Base-by-base conservation (phyloP, 92 coral and sea anemone species). In the Pocillopora grandis region DNA sequence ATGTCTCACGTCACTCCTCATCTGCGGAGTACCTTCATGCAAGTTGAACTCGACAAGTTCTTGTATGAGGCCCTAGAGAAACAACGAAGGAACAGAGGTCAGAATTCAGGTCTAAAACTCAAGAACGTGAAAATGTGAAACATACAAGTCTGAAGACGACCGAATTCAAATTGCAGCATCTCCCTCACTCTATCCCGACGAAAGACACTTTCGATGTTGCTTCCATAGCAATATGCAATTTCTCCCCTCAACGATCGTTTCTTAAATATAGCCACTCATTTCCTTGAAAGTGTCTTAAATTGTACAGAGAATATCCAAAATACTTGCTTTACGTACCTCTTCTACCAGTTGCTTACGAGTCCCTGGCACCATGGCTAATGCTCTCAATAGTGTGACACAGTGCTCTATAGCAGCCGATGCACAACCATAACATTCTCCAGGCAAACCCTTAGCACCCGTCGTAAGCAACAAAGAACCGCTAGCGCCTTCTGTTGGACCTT, bases 391-490 rank as follows among this genome's bases (percentile, higher is more conserved):
- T 27, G 98, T 96, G 36, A 96, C 98, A 78, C 98, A 96, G 78
- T 96, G 98, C 52, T 96, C 98, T 21, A 97, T 96, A n/a, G 98
- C 98, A 7, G 98, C 98, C 15, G 98, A 94, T 0, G 98, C 97
- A 89, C 98, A 96, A 10, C 98, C 98, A 87, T 92, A 96, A 80
- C 98, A 96, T 59, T 88, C 89, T 2, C 98, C 98, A 17, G 95
- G 95, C 31, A 89, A 90, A 35, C 90, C 87, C 63, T 93, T 91
- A 17, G 91, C 87, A 37, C 89, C 92, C 18, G 92, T 82, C 10
- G 84, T 73, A 62, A 80, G 79, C 58, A 93, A 83, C 67, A 84
- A 76, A 11, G 98, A 90, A 20, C 93, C 83, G 48, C 88, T 82
- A 13, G 87, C 85, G 56, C 81, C 82, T 80, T 91, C 76, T 16